These are phyloP conservation scores for Macropodus opercularis DNA, from an alignment of 2,797 vertebrate genomes.

Conservation along the genomic window DNA sequence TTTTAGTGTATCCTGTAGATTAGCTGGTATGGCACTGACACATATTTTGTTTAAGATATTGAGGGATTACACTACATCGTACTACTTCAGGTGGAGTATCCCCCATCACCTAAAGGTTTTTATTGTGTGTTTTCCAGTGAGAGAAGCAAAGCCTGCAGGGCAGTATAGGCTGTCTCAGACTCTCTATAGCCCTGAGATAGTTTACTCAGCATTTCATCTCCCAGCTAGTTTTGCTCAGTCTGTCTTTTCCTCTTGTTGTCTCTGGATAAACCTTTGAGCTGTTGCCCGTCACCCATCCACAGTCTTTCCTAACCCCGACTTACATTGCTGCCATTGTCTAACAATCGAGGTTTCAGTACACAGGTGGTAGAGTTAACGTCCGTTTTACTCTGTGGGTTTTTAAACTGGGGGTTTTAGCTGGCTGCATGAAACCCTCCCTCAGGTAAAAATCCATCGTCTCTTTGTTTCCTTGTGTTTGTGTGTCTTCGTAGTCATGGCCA, in stretches of 20 bases:
- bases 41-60: neutral
- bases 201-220: conserved; percentile 49
- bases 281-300: neutral
- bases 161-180: conserved; percentile 28
- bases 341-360: conserved; percentile 2
- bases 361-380: neutral
- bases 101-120: conserved; percentile 9
- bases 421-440: neutral
- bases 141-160: conserved; percentile 19
- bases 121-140: conserved; percentile 2
- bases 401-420: conserved; percentile 12
- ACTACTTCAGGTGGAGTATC: neutral
- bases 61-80: neutral
- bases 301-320: conserved; percentile 1
- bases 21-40: neutral
- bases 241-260: conserved; percentile 32
- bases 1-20: conserved; percentile 11
- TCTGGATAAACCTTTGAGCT: conserved; percentile 27
- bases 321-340: neutral
- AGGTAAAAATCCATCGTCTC: conserved; percentile 5
- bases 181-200: conserved; percentile 44
- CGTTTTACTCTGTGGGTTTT: conserved; percentile 6
- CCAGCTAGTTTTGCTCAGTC: neutral
- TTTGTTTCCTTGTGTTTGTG: conserved; percentile 2
- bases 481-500: conserved; percentile 34